Evolutionary conservation across 2,888 invertebrate genomes (phyloP).

Genomic region (Peribatodes rhomboidaria): DNA sequence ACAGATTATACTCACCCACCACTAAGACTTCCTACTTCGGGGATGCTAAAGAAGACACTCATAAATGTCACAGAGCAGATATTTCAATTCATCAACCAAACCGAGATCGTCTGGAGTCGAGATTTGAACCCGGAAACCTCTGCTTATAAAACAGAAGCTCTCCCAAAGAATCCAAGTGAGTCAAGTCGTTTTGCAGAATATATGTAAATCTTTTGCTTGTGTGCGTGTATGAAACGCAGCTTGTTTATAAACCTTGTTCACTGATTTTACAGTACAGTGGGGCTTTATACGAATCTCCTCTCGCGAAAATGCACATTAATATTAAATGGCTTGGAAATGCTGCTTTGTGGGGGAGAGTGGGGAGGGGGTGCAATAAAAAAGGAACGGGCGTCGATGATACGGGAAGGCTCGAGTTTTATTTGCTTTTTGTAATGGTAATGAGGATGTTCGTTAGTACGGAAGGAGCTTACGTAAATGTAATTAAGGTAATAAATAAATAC

Average conservation of each 20-base stretch:
- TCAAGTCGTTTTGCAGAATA: too few relatives aligned
- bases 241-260: not conserved
- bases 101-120: too few relatives aligned
- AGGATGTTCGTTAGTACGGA: constrained; percentile 28
- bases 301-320: constrained; percentile 87
- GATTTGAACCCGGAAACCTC: too few relatives aligned
- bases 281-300: constrained; percentile 84
- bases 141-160: too few relatives aligned
- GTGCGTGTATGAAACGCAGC: not conserved
- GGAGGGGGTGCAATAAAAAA: constrained; percentile 78
- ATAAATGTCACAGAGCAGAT: too few relatives aligned
- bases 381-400: constrained; percentile 79
- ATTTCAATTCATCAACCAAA: too few relatives aligned
- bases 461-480: constrained; percentile 7
- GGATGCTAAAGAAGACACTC: too few relatives aligned
- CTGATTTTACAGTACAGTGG: constrained; percentile 47
- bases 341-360: constrained; percentile 73
- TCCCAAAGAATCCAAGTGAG: too few relatives aligned
- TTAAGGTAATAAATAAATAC: not conserved
- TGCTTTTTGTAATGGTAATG: constrained; percentile 59
- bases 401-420: constrained; percentile 66
- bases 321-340: constrained; percentile 88
- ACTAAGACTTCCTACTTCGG: too few relatives aligned
- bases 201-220: not conserved
- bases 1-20: too few relatives aligned